A percentile compares a stretch with the other conserved stretches of the same genome.
Conservation (phyloP, 1,140 invertebrate genomes). For the Ceratosolen fusciceps region DNA sequence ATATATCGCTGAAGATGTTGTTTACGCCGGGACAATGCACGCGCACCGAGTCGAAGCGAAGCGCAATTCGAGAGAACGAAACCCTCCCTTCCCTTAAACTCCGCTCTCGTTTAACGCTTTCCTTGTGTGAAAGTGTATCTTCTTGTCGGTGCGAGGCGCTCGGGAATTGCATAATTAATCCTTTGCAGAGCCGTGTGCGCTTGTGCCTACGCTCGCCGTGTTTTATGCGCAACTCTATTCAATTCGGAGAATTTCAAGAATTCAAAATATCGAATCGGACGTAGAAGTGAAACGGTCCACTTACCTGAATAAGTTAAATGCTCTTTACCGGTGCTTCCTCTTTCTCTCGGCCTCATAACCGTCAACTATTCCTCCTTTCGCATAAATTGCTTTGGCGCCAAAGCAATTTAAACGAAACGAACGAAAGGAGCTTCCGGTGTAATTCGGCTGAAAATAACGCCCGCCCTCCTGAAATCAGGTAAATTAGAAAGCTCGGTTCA, state of each 20-base stretch:
- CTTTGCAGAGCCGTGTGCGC: background rate
- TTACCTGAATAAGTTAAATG: slow-evolving; percentile 11
- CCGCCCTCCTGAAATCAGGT: too few relatives aligned
- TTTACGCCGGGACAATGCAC: background rate
- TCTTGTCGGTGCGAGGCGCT: background rate
- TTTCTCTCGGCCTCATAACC: background rate
- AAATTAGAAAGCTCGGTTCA: too few relatives aligned
- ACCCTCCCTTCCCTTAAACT: slow-evolving; percentile 23
- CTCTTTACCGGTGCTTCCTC: background rate
- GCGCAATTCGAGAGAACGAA: background rate
- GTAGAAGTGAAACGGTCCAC: background rate
- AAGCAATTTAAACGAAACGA: slow-evolving; percentile 21
- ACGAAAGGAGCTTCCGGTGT: background rate
- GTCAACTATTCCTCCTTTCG: background rate
- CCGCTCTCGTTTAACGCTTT: background rate
- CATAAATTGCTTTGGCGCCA: slow-evolving; percentile 25
- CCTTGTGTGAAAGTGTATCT: background rate
- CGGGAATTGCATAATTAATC: slow-evolving; percentile 4
- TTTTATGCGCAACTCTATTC: too few relatives aligned
- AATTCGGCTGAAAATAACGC: background rate
- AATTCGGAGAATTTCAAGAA: too few relatives aligned
- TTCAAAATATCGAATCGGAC: background rate
- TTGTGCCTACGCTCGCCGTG: background rate
- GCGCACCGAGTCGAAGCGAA: background rate
- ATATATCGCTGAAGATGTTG: too few relatives aligned